Evolutionary conservation across 2,113 vertebrate species (phyloP).

Genomic region (Dicentrarchus labrax): DNA sequence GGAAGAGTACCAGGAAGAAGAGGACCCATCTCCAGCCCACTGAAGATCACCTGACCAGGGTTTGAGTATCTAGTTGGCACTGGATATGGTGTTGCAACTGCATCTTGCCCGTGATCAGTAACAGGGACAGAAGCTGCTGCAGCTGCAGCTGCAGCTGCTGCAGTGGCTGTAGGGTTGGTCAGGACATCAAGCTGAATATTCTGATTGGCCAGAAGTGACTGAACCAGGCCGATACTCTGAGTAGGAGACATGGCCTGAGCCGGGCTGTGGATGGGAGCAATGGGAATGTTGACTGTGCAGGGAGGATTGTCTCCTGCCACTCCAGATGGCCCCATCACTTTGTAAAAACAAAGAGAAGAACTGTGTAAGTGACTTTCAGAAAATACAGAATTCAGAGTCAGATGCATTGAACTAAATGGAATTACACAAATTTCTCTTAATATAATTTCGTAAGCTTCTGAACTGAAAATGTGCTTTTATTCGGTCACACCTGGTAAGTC

Average conservation of each 20-base stretch:
- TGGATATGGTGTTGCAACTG: slow-evolving; percentile 84
- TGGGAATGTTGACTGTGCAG: slow-evolving; percentile 99
- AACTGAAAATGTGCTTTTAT: neutral
- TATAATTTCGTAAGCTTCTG: neutral
- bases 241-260: slow-evolving; percentile 99
- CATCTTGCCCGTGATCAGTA: slow-evolving; percentile 82
- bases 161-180: slow-evolving; percentile 89
- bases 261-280: slow-evolving; percentile 98
- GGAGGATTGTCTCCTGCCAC: slow-evolving; percentile 92
- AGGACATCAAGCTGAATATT: slow-evolving; percentile 98
- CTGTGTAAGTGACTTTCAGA: neutral
- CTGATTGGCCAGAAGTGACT: slow-evolving; percentile 97
- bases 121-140: slow-evolving; percentile 79
- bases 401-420: neutral
- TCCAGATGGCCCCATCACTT: slow-evolving; percentile 95
- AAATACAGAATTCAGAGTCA: neutral
- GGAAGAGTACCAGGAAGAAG: slow-evolving; percentile 85
- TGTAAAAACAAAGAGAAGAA: slow-evolving; percentile 49
- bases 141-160: slow-evolving; percentile 74
- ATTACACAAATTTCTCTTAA: too few relatives aligned
- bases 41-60: slow-evolving; percentile 91
- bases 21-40: slow-evolving; percentile 88
- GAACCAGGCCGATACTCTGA: slow-evolving; percentile 97
- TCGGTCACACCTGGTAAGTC: slow-evolving; percentile 91
- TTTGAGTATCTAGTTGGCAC: slow-evolving; percentile 88